Conservation (phyloP, 2,113 vertebrate genomes). For the Callithrix jacchus region DNA sequence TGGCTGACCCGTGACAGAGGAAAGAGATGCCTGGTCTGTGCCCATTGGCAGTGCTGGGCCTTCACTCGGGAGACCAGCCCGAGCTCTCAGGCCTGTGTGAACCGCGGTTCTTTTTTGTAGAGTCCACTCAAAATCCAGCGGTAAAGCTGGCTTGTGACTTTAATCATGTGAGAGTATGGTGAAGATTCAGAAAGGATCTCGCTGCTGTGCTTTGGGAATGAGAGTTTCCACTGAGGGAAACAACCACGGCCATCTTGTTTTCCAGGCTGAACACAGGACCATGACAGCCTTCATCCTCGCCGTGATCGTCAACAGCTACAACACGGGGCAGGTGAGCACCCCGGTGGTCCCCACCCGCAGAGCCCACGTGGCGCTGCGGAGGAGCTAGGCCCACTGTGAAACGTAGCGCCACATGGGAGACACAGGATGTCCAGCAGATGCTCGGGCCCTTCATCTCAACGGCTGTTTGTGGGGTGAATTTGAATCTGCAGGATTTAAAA, state of each 20-base stretch:
- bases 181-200: no score
- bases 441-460: fast-evolving
- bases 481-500: neutral
- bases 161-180: fast-evolving
- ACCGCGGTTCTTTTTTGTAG: neutral
- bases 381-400: no score
- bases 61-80: neutral
- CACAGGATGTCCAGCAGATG: fast-evolving
- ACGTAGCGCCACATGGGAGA: no score
- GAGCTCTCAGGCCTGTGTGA: neutral
- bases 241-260: neutral
- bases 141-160: fast-evolving
- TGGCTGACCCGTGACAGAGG: no score
- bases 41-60: neutral
- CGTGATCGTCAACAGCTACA: conserved; percentile 98
- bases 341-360: fast-evolving
- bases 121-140: no score
- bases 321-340: conserved; percentile 92
- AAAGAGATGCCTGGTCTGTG: neutral
- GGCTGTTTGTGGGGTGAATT: fast-evolving
- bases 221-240: fast-evolving
- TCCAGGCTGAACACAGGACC: conserved; percentile 96
- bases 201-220: neutral
- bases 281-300: conserved; percentile 99
- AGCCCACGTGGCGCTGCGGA: neutral